phyloP scores from a whole-genome alignment of 2,888 invertebrate genomes.

The Athalia cordata region DNA sequence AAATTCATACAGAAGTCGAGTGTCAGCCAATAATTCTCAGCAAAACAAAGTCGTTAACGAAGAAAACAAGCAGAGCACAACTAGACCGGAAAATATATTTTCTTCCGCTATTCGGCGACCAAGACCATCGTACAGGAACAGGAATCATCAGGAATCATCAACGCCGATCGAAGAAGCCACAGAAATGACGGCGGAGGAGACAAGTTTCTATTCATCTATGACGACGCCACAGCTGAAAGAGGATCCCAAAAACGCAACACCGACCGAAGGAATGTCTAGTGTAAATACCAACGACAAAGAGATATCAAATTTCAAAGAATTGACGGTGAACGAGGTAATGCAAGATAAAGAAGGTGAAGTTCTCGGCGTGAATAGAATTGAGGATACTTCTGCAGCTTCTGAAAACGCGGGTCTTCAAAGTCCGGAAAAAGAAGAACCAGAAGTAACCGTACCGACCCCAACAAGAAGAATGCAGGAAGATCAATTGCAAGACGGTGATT shows the following conservation, averaged over 20 bases:
- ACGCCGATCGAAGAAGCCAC: constrained; percentile 69
- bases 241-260: constrained; percentile 72
- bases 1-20: constrained; percentile 65
- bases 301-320: neutral
- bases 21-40: constrained; percentile 52
- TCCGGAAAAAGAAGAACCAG: neutral
- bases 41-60: constrained; percentile 43
- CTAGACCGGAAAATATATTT: constrained; percentile 64
- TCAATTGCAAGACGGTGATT: constrained; percentile 7
- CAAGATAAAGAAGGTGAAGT: constrained; percentile 34
- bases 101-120: constrained; percentile 62
- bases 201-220: constrained; percentile 75
- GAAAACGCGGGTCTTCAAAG: neutral
- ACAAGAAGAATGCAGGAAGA: constrained; percentile 28
- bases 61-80: constrained; percentile 54
- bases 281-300: constrained; percentile 52
- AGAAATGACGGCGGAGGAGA: constrained; percentile 74
- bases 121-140: constrained; percentile 60
- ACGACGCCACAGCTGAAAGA: constrained; percentile 62
- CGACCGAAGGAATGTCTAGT: constrained; percentile 55
- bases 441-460: constrained; percentile 11
- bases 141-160: constrained; percentile 54
- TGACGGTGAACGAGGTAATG: constrained; percentile 25
- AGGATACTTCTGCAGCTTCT: neutral
- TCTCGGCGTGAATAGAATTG: constrained; percentile 1